A percentile compares a stretch with the other conserved stretches of the same genome.
Conservation (phyloP, 64 coral and sea anemone species). For the Pocillopora damicornis region DNA sequence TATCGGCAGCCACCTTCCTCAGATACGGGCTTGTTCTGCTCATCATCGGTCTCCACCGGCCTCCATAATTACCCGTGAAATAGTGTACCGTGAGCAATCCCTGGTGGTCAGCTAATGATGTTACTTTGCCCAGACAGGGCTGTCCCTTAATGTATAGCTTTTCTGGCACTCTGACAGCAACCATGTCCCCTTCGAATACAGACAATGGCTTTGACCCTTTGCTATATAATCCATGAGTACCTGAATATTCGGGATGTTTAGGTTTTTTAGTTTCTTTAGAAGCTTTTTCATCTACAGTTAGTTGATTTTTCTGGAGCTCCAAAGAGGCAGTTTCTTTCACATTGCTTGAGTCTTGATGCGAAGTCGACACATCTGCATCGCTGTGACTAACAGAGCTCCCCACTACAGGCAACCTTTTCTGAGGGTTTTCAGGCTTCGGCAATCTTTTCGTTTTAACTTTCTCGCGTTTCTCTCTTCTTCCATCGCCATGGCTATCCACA, state of each 20-base stretch:
- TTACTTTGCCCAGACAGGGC: slow-evolving; percentile 89
- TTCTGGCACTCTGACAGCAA: slow-evolving; percentile 87
- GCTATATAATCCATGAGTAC: neutral
- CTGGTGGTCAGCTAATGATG: slow-evolving; percentile 46
- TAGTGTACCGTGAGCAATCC: slow-evolving; percentile 84
- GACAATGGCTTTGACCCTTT: neutral
- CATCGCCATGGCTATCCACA: neutral
- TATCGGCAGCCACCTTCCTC: slow-evolving; percentile 71
- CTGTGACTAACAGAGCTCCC: neutral
- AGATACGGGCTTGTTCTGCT: slow-evolving; percentile 91
- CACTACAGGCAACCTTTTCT: neutral
- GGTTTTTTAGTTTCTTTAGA: neutral
- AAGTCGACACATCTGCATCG: neutral
- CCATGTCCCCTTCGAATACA: slow-evolving; percentile 74
- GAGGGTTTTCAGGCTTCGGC: slow-evolving; percentile 22
- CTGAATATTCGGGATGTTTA: slow-evolving; percentile 1
- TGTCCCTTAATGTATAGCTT: slow-evolving; percentile 96
- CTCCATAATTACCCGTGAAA: slow-evolving; percentile 83
- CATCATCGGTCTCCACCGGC: slow-evolving; percentile 94
- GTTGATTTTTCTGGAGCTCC: neutral
- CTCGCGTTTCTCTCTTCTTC: neutral
- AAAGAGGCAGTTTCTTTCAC: neutral
- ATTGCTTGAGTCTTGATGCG: neutral
- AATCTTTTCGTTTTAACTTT: neutral
- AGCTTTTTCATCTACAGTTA: neutral